Evolutionary conservation across 2,113 vertebrate genomes (phyloP).

Genomic region (Raphicerus campestris): DNA sequence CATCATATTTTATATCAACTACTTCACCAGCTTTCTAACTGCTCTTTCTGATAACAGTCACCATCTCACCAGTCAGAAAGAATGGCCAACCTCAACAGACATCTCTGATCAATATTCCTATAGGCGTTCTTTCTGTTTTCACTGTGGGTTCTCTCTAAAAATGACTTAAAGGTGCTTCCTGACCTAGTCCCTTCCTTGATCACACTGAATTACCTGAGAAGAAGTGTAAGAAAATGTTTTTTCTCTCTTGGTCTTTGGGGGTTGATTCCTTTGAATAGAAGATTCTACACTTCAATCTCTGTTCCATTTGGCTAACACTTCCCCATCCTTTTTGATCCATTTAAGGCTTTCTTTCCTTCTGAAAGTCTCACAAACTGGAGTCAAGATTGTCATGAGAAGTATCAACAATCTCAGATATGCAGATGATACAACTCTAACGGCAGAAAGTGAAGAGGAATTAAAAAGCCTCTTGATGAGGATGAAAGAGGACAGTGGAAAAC

Average conservation of each 20-base stretch:
- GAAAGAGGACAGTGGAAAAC: neutral
- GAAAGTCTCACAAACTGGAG: neutral
- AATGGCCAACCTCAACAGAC: neutral
- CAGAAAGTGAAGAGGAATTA: neutral
- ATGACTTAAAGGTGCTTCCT: neutral
- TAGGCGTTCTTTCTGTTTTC: neutral
- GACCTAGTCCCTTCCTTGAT: neutral
- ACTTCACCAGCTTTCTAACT: neutral
- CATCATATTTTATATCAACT: neutral
- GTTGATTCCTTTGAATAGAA: neutral
- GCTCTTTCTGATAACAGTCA: neutral
- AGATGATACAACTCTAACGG: neutral
- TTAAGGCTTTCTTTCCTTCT: neutral
- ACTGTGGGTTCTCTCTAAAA: fast-evolving
- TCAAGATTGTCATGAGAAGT: neutral
- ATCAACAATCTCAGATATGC: neutral
- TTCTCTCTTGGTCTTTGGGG: neutral
- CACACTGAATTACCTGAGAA: neutral
- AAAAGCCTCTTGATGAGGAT: neutral
- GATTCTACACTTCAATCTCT: neutral
- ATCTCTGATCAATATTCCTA: neutral
- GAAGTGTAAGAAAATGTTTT: neutral
- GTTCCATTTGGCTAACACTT: neutral
- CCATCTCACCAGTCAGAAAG: neutral
- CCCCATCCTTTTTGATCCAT: neutral